These are phyloP conservation scores for Peucedramus taeniatus DNA, from an alignment of 2,113 vertebrate species.

Conservation along the genomic window DNA sequence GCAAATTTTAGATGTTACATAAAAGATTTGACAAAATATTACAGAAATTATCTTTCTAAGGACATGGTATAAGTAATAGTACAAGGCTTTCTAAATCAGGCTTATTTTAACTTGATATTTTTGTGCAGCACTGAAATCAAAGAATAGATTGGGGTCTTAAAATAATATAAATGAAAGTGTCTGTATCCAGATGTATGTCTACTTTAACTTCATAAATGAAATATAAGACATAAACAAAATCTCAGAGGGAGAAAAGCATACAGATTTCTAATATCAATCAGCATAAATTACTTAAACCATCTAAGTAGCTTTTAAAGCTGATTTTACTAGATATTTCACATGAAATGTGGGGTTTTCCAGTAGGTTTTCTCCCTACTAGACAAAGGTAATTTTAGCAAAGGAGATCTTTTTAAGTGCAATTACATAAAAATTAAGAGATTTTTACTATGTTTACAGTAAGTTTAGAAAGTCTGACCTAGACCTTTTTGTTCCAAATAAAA, in stretches of 20 bases:
- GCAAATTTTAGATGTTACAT: background rate
- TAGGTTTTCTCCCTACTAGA: rapidly evolving
- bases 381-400: background rate
- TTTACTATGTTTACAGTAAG: background rate
- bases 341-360: background rate
- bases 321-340: background rate
- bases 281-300: background rate
- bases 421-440: background rate
- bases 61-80: background rate
- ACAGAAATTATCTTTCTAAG: background rate
- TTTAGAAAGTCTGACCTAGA: background rate
- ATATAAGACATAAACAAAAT: background rate
- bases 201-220: background rate
- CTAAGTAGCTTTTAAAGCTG: background rate
- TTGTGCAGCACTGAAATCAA: background rate
- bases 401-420: background rate
- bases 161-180: background rate
- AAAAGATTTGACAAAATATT: background rate
- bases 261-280: background rate
- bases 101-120: background rate
- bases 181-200: background rate
- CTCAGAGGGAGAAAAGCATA: background rate
- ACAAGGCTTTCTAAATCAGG: background rate
- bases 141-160: background rate
- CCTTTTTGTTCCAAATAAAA: background rate